phyloP scores from a whole-genome alignment of 2,797 vertebrate species.

The Pangasius mekongensis region DNA sequence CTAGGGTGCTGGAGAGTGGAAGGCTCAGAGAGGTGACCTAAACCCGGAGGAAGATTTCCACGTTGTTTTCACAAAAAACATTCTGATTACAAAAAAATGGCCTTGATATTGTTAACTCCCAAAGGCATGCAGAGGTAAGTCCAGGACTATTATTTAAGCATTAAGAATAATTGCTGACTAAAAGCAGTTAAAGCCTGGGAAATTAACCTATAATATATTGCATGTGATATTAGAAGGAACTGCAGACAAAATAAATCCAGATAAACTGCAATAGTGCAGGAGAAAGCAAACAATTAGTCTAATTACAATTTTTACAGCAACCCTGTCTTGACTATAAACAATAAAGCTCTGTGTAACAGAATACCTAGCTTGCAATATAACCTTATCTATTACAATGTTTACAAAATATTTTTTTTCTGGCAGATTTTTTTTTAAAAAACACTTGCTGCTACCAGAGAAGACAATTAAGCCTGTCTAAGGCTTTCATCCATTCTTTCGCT shows the following conservation, averaged over 20 bases:
- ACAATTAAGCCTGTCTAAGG: conserved; percentile 64
- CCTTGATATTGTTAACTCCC: neutral
- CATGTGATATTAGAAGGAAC: neutral
- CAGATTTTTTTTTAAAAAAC: conserved; percentile 3
- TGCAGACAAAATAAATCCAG: neutral
- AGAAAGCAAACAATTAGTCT: neutral
- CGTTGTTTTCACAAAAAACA: conserved; percentile 7
- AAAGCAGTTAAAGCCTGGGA: neutral
- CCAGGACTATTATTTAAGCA: neutral
- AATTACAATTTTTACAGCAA: neutral
- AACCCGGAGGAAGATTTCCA: neutral
- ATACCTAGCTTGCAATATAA: neutral
- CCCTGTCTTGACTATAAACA: neutral
- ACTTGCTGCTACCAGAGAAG: conserved; percentile 59
- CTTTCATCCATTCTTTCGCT: conserved; percentile 28
- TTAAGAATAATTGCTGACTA: conserved; percentile 5
- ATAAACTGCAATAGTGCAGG: neutral
- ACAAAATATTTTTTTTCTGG: conserved; percentile 11
- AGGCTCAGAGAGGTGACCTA: neutral
- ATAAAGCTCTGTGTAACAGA: conserved; percentile 8
- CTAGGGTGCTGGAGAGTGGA: neutral
- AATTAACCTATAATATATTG: neutral
- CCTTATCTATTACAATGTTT: conserved; percentile 6
- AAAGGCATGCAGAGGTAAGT: neutral
- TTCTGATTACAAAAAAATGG: conserved; percentile 6